These are phyloP conservation scores for Sebastes iracundus DNA, from an alignment of 2,797 vertebrate genomes.

Conservation along the genomic window DNA sequence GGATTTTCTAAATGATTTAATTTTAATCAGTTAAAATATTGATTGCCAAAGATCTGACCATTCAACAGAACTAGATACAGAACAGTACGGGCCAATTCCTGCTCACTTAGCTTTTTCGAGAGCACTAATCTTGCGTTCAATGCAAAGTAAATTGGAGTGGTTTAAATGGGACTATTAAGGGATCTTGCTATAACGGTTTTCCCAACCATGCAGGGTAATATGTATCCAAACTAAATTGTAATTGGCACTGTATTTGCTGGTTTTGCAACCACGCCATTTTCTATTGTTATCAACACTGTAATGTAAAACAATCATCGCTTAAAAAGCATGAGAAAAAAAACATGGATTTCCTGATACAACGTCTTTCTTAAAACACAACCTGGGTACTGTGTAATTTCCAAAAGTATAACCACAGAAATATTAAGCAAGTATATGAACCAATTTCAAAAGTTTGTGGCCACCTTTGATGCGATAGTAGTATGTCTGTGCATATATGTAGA, in stretches of 20 bases:
- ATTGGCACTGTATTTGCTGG: conserved; percentile 19
- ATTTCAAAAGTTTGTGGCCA: background rate
- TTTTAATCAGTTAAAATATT: conserved; percentile 64
- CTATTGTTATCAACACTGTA: conserved; percentile 4
- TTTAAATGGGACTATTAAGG: conserved; percentile 20
- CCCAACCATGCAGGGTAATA: conserved; percentile 15
- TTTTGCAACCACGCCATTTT: background rate
- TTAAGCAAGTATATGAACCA: background rate
- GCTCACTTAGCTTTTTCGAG: conserved; percentile 24
- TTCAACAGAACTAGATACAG: conserved; percentile 46
- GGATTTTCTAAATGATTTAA: conserved; percentile 57
- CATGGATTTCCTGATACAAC: background rate
- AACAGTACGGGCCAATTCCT: background rate
- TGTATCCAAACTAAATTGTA: conserved; percentile 26
- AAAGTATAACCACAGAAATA: background rate
- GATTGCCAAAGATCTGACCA: conserved; percentile 87
- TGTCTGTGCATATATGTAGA: background rate
- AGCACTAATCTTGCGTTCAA: conserved; percentile 3
- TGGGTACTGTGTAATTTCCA: background rate
- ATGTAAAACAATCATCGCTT: conserved; percentile 14
- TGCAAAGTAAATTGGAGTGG: conserved; percentile 11
- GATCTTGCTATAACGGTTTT: background rate
- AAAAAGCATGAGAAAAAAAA: background rate
- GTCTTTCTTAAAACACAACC: background rate
- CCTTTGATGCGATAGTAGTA: background rate